phyloP scores from a whole-genome alignment of 2,888 invertebrate genomes.

The Agrochola lota region DNA sequence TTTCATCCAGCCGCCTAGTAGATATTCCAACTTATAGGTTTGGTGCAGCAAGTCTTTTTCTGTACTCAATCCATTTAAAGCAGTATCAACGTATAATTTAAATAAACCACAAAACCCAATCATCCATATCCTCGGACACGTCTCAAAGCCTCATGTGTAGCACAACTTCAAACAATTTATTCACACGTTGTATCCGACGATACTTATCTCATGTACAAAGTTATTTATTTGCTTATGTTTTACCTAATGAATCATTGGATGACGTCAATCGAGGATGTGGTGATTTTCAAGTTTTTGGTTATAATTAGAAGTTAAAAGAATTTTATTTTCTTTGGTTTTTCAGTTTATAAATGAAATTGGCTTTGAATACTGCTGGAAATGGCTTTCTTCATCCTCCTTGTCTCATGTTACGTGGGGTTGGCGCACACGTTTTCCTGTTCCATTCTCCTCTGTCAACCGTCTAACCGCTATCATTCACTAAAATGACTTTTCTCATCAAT shows the following conservation, averaged over 20 bases:
- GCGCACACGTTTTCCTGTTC: too few species aligned
- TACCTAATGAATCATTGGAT: conserved; percentile 70
- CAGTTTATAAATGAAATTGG: neutral
- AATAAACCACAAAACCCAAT: neutral
- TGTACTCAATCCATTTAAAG: neutral
- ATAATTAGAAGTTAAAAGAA: neutral
- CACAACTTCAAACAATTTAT: conserved; percentile 73
- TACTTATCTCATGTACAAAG: conserved; percentile 74
- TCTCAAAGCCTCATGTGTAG: conserved; percentile 61
- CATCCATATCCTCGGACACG: conserved; percentile 49
- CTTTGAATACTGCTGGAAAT: too few species aligned
- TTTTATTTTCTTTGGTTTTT: neutral
- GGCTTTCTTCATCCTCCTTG: too few species aligned
- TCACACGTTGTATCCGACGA: conserved; percentile 76
- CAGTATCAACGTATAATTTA: neutral
- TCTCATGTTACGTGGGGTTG: too few species aligned
- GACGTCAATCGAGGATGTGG: conserved; percentile 57
- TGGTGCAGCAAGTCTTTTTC: neutral
- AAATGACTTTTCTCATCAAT: too few species aligned
- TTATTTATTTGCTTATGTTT: conserved; percentile 70
- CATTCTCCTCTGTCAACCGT: too few species aligned
- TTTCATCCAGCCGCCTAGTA: neutral
- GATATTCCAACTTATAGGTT: neutral
- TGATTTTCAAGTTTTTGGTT: conserved; percentile 12
- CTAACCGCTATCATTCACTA: too few species aligned